These are phyloP conservation scores for Valencia hispanica DNA, from an alignment of 2,797 vertebrate species.

Conservation along the genomic window DNA sequence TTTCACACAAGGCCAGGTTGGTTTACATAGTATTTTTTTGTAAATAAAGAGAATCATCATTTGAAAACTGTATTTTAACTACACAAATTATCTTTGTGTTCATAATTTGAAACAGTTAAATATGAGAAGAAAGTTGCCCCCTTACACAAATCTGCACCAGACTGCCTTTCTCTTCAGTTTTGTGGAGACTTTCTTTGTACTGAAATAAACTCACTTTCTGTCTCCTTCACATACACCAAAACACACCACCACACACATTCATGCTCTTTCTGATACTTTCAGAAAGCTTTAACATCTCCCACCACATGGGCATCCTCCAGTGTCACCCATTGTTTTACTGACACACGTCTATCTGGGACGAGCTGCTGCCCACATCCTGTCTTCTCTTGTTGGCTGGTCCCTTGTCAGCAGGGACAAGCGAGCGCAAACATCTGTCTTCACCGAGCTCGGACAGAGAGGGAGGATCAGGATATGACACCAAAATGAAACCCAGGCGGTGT, in stretches of 20 bases:
- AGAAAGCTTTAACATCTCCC: constrained; percentile 71
- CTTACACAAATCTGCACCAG: background rate
- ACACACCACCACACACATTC: constrained; percentile 19
- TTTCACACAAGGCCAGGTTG: too few species aligned
- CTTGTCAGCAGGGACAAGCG: constrained; percentile 58
- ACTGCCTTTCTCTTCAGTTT: background rate
- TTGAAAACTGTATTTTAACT: background rate
- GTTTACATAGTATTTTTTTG: too few species aligned
- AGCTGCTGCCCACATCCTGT: constrained; percentile 71
- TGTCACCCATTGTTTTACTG: constrained; percentile 67
- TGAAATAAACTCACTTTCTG: constrained; percentile 19
- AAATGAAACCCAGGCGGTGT: constrained; percentile 21
- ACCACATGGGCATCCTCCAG: constrained; percentile 55
- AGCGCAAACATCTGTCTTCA: constrained; percentile 56
- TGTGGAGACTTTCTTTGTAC: constrained; percentile 18
- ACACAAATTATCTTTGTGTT: background rate
- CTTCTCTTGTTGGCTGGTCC: constrained; percentile 60
- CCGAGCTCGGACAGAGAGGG: constrained; percentile 38
- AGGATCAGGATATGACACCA: constrained; percentile 61
- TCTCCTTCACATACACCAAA: constrained; percentile 6
- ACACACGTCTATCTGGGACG: constrained; percentile 71
- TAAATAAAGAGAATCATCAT: background rate
- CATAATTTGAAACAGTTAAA: background rate
- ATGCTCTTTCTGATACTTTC: constrained; percentile 63
- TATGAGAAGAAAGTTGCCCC: background rate